Evolutionary conservation across 2,888 invertebrate species (phyloP), one percentile per base, ranked within the genome.

Genomic region (Cosmorhoe ocellata): DNA sequence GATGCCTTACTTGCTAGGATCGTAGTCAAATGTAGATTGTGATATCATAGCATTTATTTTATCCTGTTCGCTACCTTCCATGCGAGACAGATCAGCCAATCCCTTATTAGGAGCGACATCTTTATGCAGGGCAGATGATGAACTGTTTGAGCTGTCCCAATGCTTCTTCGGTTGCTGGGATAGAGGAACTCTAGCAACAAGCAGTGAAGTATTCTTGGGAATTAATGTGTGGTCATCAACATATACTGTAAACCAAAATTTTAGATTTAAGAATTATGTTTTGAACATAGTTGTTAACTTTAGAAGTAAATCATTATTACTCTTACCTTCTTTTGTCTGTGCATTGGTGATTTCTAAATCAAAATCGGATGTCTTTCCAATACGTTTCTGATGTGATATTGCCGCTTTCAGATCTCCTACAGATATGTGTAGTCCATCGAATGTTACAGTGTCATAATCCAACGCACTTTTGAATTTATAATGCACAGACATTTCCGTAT

Each of bases 381-480:
- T 95, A 46, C 97, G 94, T 82, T 99, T 99, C 83, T 99, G 98
- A 71, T 97, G 96, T 56, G 98, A 93, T 67, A 99, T 99, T 45
- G 97, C 94, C 72, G 97, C 95, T 87, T 99, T 99, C 61, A 99
- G 91, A 81, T 99, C 99, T 37, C 94, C 95, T 63, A 99, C 96
- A 34, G 98, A 97, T 75, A 99, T 98, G 81, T 98, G 97, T 52
- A 99, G 92, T 52, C 99, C 99, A 92, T 99, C 98, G 81, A 99
- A 98, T 30, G 97, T 97, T 58, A 99, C 95, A 6, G 98, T 98
- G 80, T 99, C 98, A 90, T 96, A 98, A 82, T 98, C 97, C 77
- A 97, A 91, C 56, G 97, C 96, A 75, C 98, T 98, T 91, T 99
- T 99, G 82, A 99, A 99, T 88, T 99, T 99, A 90, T 99, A 99